Percentiles rank a stretch among this genome's conserved stretches.
Conservation (phyloP, 2,113 vertebrate species). For the Cyprinodon brontotheroides region DNA sequence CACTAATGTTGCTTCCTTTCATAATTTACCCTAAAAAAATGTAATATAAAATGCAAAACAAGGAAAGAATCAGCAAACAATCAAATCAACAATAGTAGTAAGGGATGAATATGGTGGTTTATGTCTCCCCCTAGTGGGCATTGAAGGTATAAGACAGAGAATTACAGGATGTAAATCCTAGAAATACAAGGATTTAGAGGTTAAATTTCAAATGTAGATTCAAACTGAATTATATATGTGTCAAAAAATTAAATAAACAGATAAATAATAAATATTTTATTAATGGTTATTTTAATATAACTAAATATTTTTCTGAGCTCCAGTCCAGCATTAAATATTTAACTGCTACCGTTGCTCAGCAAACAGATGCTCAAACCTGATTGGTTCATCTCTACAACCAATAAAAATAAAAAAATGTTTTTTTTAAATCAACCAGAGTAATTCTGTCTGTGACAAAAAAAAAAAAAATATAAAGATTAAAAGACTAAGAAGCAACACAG, state of each 20-base stretch:
- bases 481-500: too few species aligned
- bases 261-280: too few species aligned
- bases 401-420: neutral
- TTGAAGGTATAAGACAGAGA: neutral
- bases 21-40: neutral
- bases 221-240: too few species aligned
- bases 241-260: too few species aligned
- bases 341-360: neutral
- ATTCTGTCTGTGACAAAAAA: too few species aligned
- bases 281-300: neutral
- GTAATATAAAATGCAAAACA: neutral
- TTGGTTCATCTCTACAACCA: neutral
- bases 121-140: neutral
- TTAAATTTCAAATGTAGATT: neutral
- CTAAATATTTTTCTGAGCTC: neutral
- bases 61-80: neutral
- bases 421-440: too few species aligned
- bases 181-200: too few species aligned
- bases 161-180: neutral
- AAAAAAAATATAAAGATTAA: too few species aligned
- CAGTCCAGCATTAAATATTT: neutral
- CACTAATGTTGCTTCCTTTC: neutral
- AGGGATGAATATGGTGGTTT: neutral
- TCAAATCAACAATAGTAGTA: neutral
- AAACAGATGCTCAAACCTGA: neutral